These are phyloP conservation scores for Lasaia peninsularis DNA, from an alignment of 1,140 invertebrate species.

Conservation along the genomic window DNA sequence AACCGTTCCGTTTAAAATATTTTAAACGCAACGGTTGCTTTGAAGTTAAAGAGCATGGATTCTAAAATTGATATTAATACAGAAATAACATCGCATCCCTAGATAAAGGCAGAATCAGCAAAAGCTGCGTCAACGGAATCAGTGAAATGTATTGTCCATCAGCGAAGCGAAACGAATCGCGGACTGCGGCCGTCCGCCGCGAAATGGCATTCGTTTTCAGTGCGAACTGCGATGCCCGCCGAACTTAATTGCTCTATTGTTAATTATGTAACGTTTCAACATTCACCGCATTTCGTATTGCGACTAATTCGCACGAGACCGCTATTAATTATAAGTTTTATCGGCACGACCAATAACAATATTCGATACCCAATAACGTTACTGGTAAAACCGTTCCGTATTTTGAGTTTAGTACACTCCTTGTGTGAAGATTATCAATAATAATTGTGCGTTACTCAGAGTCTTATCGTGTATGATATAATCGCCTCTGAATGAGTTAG, in stretches of 20 bases:
- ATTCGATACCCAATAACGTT: not conserved
- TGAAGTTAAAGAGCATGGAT: too few species aligned
- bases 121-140: slow-evolving; percentile 63
- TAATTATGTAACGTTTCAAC: slow-evolving; percentile 72
- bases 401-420: too few species aligned
- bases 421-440: too few species aligned
- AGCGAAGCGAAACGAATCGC: slow-evolving; percentile 41
- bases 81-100: not conserved
- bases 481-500: too few species aligned
- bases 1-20: too few species aligned
- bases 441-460: too few species aligned
- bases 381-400: not conserved
- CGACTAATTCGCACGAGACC: slow-evolving; percentile 53
- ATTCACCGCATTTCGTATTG: slow-evolving; percentile 53
- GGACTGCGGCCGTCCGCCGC: slow-evolving; percentile 38
- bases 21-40: too few species aligned
- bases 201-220: slow-evolving; percentile 64
- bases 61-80: too few species aligned
- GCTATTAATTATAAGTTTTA: slow-evolving; percentile 57
- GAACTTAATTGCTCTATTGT: slow-evolving; percentile 75
- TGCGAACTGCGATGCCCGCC: slow-evolving; percentile 45
- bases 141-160: slow-evolving; percentile 59
- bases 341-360: slow-evolving; percentile 18
- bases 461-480: too few species aligned
- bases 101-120: slow-evolving; percentile 42